A percentile compares a stretch with the other conserved stretches of the same genome.
phyloP scores from a whole-genome alignment of 2,797 vertebrate species.

The Protosalanx chinensis region DNA sequence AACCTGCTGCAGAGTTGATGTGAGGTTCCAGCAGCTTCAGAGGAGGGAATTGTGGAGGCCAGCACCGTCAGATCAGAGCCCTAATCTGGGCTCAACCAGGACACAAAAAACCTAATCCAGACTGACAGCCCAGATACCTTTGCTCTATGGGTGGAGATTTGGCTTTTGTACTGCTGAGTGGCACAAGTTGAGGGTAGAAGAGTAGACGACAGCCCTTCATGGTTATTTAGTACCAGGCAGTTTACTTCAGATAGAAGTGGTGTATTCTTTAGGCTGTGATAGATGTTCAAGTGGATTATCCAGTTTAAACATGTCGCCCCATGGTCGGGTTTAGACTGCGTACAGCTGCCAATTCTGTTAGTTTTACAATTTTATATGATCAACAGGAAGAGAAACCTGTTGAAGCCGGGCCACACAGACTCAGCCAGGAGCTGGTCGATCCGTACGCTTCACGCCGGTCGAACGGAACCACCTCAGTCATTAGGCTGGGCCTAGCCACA shows the following conservation, averaged over 20 bases:
- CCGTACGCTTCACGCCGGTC: constrained; percentile 18
- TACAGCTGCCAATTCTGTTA: background rate
- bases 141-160: background rate
- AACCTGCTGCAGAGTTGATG: constrained; percentile 1
- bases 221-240: background rate
- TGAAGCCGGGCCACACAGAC: no score
- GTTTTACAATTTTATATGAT: background rate
- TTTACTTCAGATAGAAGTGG: background rate
- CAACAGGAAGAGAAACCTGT: background rate
- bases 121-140: background rate
- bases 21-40: background rate
- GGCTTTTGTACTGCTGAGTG: background rate
- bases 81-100: background rate
- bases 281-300: no score
- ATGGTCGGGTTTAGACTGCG: background rate
- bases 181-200: background rate
- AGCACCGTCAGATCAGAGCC: background rate
- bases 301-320: no score
- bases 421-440: no score
- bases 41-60: background rate
- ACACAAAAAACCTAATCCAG: background rate
- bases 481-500: constrained; percentile 12
- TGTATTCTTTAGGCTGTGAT: no score
- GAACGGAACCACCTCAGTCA: constrained; percentile 24
- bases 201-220: background rate